Conservation (phyloP, 2,113 vertebrate genomes). For the Amia ocellicauda region DNA sequence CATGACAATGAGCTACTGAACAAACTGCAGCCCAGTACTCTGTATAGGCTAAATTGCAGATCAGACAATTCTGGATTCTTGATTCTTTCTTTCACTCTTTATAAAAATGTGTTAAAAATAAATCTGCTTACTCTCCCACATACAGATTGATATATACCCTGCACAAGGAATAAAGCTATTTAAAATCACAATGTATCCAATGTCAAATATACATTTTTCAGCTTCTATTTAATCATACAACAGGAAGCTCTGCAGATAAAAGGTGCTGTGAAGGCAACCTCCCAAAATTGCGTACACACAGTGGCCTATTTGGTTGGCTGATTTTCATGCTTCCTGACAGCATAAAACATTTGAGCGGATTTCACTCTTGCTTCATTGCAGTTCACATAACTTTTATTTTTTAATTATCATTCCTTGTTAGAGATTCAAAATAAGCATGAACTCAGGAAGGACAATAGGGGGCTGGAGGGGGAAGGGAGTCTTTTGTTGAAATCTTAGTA, state of each 20-base stretch:
- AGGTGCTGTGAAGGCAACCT: not conserved
- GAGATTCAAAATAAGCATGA: not conserved
- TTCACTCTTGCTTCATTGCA: not conserved
- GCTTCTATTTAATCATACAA: not conserved
- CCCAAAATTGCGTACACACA: not conserved
- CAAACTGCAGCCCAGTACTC: too few relatives aligned
- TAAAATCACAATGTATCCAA: too few relatives aligned
- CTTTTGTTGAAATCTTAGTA: too few relatives aligned
- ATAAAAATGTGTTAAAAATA: too few relatives aligned
- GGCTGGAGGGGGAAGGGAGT: not conserved
- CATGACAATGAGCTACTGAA: too few relatives aligned
- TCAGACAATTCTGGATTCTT: too few relatives aligned
- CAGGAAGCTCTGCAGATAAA: not conserved
- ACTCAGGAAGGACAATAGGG: not conserved
- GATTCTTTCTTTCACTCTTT: too few relatives aligned
- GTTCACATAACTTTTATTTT: constrained; percentile 1
- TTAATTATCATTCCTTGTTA: not conserved
- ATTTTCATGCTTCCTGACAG: not conserved
- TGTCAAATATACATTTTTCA: too few relatives aligned
- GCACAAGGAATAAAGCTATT: too few relatives aligned
- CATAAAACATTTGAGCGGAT: not conserved
- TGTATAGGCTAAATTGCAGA: too few relatives aligned
- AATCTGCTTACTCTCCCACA: too few relatives aligned
- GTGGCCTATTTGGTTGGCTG: not conserved
- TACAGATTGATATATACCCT: too few relatives aligned